Conservation (phyloP, 2,888 invertebrate genomes). For the Carabus problematicus region DNA sequence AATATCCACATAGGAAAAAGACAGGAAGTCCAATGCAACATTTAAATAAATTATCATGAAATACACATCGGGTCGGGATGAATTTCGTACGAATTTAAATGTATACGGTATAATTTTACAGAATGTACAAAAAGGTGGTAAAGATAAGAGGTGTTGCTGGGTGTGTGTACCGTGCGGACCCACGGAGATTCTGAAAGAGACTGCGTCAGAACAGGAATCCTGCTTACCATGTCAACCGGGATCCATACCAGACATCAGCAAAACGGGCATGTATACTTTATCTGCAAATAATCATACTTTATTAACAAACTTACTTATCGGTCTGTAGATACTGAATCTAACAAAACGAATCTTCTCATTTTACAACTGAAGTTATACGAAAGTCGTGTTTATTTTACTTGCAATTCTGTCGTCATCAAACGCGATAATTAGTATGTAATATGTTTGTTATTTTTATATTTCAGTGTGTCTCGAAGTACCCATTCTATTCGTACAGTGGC, state of each 20-base stretch:
- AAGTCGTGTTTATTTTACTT: background rate
- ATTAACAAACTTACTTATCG: too few species aligned
- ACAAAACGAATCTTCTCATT: too few species aligned
- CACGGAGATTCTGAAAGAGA: slow-evolving; percentile 64
- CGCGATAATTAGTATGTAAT: background rate
- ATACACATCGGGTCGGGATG: background rate
- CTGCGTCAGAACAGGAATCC: slow-evolving; percentile 44
- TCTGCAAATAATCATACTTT: background rate
- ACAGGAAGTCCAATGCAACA: background rate
- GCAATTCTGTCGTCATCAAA: too few species aligned
- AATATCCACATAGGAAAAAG: too few species aligned
- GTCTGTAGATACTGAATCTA: too few species aligned
- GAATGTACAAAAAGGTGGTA: slow-evolving; percentile 67
- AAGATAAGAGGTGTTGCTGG: slow-evolving; percentile 77
- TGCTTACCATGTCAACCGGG: slow-evolving; percentile 70
- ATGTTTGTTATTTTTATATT: slow-evolving; percentile 26
- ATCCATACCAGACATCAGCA: slow-evolving; percentile 68
- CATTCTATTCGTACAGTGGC: slow-evolving; percentile 69
- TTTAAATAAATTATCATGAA: slow-evolving; percentile 21
- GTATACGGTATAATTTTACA: slow-evolving; percentile 48
- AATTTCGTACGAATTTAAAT: slow-evolving; percentile 10
- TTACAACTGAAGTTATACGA: too few species aligned
- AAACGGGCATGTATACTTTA: slow-evolving; percentile 64
- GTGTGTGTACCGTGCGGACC: slow-evolving; percentile 73
- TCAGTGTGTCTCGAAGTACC: slow-evolving; percentile 67